Percentiles rank a stretch among this genome's conserved stretches.
Evolutionary conservation across 2,888 invertebrate species (phyloP).

Genomic region (Odontocolon sp.): DNA sequence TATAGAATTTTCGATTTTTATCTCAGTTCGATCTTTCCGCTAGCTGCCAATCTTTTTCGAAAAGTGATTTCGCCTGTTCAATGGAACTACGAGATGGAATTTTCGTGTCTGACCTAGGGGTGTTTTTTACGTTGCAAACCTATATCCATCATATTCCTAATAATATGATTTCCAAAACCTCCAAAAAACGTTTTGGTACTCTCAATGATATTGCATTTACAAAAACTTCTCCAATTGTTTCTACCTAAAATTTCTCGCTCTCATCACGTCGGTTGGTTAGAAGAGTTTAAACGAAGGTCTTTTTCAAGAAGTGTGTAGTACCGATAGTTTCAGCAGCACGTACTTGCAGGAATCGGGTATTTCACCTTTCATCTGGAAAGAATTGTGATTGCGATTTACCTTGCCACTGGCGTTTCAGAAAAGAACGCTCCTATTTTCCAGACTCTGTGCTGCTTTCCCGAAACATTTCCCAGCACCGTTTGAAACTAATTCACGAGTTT

Average conservation of each 20-base stretch:
- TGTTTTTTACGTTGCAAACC: no score
- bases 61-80: neutral
- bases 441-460: neutral
- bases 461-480: conserved; percentile 20
- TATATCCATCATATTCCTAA: no score
- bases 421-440: neutral
- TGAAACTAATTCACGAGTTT: conserved; percentile 49
- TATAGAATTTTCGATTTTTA: no score
- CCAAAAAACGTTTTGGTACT: no score
- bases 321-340: neutral
- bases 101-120: neutral
- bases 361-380: conserved; percentile 1
- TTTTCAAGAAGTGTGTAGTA: neutral
- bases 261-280: conserved; percentile 31
- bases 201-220: conserved; percentile 2
- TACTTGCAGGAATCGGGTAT: neutral
- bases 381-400: conserved; percentile 19
- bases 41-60: neutral
- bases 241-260: neutral
- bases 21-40: neutral
- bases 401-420: conserved; percentile 20
- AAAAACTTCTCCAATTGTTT: conserved; percentile 32
- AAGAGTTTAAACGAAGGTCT: conserved; percentile 33
- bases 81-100: neutral
- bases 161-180: no score